Evolutionary conservation across 1,140 invertebrate genomes (phyloP).

Genomic region (Rhyzopertha dominica): DNA sequence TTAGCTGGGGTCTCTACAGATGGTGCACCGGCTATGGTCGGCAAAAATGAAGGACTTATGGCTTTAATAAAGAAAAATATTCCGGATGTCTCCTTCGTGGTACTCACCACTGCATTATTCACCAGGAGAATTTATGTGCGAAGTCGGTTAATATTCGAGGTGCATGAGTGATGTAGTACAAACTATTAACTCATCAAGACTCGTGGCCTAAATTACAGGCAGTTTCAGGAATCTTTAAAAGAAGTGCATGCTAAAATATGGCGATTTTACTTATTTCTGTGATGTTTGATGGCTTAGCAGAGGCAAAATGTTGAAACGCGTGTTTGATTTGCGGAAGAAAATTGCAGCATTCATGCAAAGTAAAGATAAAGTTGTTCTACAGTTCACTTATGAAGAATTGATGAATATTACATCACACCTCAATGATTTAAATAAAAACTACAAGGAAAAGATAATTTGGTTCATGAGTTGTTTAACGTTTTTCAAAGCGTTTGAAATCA

Average conservation of each 20-base stretch:
- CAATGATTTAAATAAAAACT: too few species aligned
- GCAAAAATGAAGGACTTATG: slow-evolving; percentile 30
- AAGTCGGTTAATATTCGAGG: slow-evolving; percentile 30
- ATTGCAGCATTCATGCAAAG: too few species aligned
- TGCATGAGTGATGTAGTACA: slow-evolving; percentile 35
- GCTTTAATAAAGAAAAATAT: slow-evolving; percentile 23
- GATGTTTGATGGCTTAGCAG: slow-evolving; percentile 36
- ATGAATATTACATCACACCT: too few species aligned
- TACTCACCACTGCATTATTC: slow-evolving; percentile 38
- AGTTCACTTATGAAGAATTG: too few species aligned
- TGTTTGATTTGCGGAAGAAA: slow-evolving; percentile 17
- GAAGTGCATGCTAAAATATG: slow-evolving; percentile 36
- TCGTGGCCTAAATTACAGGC: slow-evolving; percentile 33
- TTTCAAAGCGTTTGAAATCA: too few species aligned
- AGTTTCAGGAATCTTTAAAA: slow-evolving; percentile 39
- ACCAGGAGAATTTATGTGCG: slow-evolving; percentile 32
- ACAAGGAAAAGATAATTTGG: too few species aligned
- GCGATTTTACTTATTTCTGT: slow-evolving; percentile 32
- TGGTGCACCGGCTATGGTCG: slow-evolving; percentile 38
- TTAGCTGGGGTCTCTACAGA: slow-evolving; percentile 32
- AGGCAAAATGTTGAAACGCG: slow-evolving; percentile 14
- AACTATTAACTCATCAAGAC: slow-evolving; percentile 39
- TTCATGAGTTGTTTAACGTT: too few species aligned
- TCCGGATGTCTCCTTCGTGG: slow-evolving; percentile 14
- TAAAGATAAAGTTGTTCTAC: too few species aligned